A percentile compares a stretch with the other conserved stretches of the same genome.
Evolutionary conservation across 2,888 invertebrate genomes (phyloP).

Genomic region (Digitonthophagus gazella): DNA sequence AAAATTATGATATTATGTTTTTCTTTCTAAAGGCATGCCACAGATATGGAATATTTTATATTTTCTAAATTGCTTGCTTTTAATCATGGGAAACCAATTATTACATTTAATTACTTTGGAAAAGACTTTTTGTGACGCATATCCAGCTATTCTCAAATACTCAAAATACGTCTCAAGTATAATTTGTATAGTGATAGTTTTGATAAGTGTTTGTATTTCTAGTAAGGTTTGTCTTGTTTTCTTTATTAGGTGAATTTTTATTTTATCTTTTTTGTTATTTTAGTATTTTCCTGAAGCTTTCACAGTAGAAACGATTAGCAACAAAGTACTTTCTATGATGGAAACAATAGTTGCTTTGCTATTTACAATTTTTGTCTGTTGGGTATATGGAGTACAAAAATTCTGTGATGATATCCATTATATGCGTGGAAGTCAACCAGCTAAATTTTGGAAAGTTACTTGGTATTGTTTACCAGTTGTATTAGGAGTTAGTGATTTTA

Average conservation of each 20-base stretch:
- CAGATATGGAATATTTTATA: constrained; percentile 28
- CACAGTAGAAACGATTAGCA: not conserved
- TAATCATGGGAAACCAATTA: constrained; percentile 23
- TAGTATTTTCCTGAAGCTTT: constrained; percentile 16
- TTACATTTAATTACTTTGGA: constrained; percentile 22
- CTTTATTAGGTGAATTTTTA: not conserved
- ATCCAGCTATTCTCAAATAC: constrained; percentile 20
- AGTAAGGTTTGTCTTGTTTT: constrained; percentile 21
- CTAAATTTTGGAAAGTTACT: constrained; percentile 34
- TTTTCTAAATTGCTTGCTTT: constrained; percentile 22
- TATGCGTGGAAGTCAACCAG: constrained; percentile 33
- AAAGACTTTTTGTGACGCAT: constrained; percentile 23
- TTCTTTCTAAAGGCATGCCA: constrained; percentile 25
- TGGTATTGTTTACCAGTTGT: constrained; percentile 33
- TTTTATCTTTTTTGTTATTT: not conserved
- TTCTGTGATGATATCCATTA: constrained; percentile 37
- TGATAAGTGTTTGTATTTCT: constrained; percentile 16
- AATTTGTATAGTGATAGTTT: constrained; percentile 17
- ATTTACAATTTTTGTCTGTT: constrained; percentile 28
- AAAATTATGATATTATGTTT: no score
- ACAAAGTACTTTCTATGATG: not conserved
- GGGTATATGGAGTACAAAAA: constrained; percentile 35
- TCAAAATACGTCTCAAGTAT: constrained; percentile 23
- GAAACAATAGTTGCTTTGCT: constrained; percentile 24
- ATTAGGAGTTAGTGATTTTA: no score